Evolutionary conservation across 1,140 invertebrate species (phyloP), one percentile per base, ranked within the genome.

Genomic region (Muscidifurax raptorellus): DNA sequence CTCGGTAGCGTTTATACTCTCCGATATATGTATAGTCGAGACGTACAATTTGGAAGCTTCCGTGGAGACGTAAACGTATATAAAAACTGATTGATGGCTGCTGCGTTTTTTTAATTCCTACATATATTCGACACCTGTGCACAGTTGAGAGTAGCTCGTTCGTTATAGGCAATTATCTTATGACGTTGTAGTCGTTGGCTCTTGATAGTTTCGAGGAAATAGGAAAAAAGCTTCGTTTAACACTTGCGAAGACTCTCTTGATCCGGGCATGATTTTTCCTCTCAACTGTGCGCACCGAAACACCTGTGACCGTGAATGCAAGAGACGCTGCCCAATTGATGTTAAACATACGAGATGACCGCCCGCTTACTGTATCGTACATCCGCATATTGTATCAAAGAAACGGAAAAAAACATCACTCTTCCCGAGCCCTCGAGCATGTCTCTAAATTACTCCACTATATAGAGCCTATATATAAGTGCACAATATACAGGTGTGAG

Each of bases 301-400:
- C 10, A 30, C 52, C 15, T 64, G 27, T 52, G 76, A 67, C 36
- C 64, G 78, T 25, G n/a, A 67, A 80, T 25, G 25, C 13, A 6
- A 67, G 67, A 85, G 79, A 85, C 84, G 72, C 84, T 85, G 84
- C 72, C 79, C 71, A 71, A 85, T 85, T 85, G 84, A 85, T 67
- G 13, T 71, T 52, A 59, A 22, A n/a, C 52, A 59, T 2, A 47
- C 52, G 6, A n/a, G 6, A 59, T n/a, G n/a, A 59, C 18, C 22
- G 22, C 1, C 18, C 52, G 52, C 52, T 59, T 59, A 59, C 22
- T 7, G 18, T 59, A 47, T 47, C 44, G 44, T 18, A 47, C 44
- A 18, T 47, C 44, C 12, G 44, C 44, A 18, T 18, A 47, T 47
- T 47, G 15, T 47, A 47, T 40, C 44, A 47, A 18, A 18, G 15